Conservation (phyloP, 2,113 vertebrate species). For the Urocolius indicus region DNA sequence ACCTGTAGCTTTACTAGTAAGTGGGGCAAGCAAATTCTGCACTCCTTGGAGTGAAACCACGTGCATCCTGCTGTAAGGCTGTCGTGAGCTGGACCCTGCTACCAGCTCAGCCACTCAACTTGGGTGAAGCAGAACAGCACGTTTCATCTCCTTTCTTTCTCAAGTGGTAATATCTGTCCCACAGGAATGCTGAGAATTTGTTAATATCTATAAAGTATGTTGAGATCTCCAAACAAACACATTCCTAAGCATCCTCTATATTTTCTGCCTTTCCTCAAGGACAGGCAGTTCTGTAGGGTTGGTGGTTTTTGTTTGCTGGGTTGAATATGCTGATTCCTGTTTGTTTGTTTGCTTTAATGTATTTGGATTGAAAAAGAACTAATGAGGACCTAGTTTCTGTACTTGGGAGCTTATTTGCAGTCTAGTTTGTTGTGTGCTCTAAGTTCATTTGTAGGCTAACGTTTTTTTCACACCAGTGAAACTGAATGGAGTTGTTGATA, state of each 20-base stretch:
- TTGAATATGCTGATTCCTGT: background rate
- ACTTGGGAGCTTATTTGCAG: background rate
- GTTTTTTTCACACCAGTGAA: background rate
- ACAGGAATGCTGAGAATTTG: conserved; percentile 37
- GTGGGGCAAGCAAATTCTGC: background rate
- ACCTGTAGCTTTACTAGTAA: background rate
- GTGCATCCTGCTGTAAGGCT: background rate
- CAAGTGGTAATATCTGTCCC: background rate
- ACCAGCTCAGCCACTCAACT: background rate
- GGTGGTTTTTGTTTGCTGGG: background rate
- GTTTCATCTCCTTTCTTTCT: background rate
- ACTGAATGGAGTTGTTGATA: background rate
- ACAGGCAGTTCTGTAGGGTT: background rate
- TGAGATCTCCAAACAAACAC: background rate
- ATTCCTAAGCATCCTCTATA: background rate
- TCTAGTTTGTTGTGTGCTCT: background rate
- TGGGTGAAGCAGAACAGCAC: background rate
- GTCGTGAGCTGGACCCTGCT: background rate
- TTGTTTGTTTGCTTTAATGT: background rate
- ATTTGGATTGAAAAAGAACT: background rate
- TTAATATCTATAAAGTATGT: background rate
- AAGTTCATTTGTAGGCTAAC: background rate
- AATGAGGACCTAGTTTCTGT: background rate
- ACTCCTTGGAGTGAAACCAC: accelerated
- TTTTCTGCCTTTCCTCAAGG: background rate